A percentile compares a stretch with the other conserved stretches of the same genome.
These are phyloP conservation scores for Drosophila busckii DNA, from an alignment of 1,140 invertebrate genomes.

Conservation along the genomic window DNA sequence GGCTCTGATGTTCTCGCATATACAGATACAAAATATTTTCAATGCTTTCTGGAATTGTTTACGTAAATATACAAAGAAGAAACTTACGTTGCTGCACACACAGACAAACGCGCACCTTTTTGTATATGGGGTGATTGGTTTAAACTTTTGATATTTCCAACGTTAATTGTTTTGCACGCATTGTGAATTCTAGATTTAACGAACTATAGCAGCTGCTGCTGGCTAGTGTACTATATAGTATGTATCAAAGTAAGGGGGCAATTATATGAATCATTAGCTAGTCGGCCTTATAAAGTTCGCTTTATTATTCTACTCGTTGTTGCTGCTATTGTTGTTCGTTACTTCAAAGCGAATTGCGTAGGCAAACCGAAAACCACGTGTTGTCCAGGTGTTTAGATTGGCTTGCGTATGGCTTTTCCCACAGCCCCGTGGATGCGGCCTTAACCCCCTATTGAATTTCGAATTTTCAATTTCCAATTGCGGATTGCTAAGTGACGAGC, in stretches of 20 bases:
- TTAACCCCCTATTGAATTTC: no score
- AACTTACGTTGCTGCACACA: constrained; percentile 19
- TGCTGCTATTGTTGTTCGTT: constrained; percentile 9
- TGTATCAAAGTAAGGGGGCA: no score
- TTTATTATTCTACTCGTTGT: constrained; percentile 7
- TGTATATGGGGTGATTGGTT: no score
- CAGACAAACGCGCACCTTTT: neutral
- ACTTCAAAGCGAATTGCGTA: constrained; percentile 59
- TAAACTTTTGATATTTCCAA: constrained; percentile 22
- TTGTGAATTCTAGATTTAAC: neutral
- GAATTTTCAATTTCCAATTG: constrained; percentile 7
- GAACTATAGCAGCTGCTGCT: neutral
- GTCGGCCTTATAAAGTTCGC: neutral
- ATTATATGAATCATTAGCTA: constrained; percentile 8
- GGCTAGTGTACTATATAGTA: constrained; percentile 16
- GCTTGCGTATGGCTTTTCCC: constrained; percentile 29
- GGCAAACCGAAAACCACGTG: constrained; percentile 56
- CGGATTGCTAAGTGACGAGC: no score
- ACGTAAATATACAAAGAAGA: constrained; percentile 58
- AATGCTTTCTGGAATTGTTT: constrained; percentile 55
- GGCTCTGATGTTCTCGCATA: neutral
- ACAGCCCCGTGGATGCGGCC: no score
- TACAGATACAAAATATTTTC: constrained; percentile 46
- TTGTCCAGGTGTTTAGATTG: constrained; percentile 70
- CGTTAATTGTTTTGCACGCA: constrained; percentile 4